Evolutionary conservation across 2,113 vertebrate genomes (phyloP).

Genomic region (Chitala chitala): DNA sequence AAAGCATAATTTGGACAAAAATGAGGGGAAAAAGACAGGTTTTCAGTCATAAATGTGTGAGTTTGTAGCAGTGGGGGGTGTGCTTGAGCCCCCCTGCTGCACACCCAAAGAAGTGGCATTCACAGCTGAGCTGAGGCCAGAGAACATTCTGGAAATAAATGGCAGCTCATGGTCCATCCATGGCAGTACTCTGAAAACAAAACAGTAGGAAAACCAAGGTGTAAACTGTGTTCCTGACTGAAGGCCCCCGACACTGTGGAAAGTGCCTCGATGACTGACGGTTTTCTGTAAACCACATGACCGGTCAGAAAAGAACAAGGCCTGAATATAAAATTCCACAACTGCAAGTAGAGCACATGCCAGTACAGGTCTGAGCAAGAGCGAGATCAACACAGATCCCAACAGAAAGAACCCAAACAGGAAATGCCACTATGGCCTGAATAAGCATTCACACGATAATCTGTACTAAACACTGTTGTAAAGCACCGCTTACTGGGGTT

Average conservation of each 20-base stretch:
- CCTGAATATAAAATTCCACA: conserved; percentile 51
- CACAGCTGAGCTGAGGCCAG: not conserved
- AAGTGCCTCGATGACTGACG: no score
- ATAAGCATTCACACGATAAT: not conserved
- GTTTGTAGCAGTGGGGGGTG: conserved; percentile 9
- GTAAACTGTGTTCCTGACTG: no score
- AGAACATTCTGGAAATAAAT: not conserved
- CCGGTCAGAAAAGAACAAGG: conserved; percentile 16
- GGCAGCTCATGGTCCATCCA: conserved; percentile 20
- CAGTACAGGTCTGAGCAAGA: conserved; percentile 39
- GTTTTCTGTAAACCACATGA: conserved; percentile 48
- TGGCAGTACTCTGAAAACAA: conserved; percentile 38
- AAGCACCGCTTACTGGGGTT: not conserved
- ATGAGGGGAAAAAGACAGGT: not conserved
- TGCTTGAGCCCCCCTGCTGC: not conserved
- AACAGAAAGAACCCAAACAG: conserved; percentile 35
- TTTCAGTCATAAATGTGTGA: conserved; percentile 35
- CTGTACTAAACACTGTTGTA: not conserved
- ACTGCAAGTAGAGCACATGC: conserved; percentile 47
- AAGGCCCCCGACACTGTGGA: no score
- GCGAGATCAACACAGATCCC: conserved; percentile 43
- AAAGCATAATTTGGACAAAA: no score
- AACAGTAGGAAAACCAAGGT: not conserved
- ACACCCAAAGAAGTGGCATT: not conserved
- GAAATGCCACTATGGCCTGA: not conserved